Base-by-base conservation (phyloP, 1,140 invertebrate genomes). In the Macrocentrus cingulum region DNA sequence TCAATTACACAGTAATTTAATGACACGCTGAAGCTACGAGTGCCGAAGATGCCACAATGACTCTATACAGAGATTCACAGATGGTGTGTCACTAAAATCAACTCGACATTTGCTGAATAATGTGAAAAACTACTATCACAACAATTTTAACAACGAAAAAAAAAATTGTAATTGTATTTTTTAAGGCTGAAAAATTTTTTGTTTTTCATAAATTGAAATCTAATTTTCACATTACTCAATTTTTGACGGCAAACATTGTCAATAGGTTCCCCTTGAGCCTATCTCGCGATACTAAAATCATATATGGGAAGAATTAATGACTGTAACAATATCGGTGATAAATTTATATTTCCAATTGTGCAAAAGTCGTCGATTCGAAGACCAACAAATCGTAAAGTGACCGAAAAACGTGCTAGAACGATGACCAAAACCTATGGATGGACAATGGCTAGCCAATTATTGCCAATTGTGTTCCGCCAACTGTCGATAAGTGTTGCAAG, bases 361-460 rank as follows among this genome's bases (percentile, higher is more conserved):
- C 56, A 18, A 23, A 57, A 61, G 62, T 61, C 64, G 55, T 54
- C 63, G 62, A 62, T 62, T 63, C 41, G 50, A 58, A 19, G 48
- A 46, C 63, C 69, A 80, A 79, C 77, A 80, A 80, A 79, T 77
- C 77, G 77, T 79, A 79, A 79, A 79, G 65, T 65, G 61, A 60
- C 44, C 56, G 50, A 50, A 32, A 45, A 34, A 51, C 41, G 15
- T 50, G 49, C 37, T 56, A 49, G 34, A 53, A 9, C 41, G 54
- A 29, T 56, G 51, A 55, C 53, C 25, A 61, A 39, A 13, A n/a
- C 3, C 36, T 4, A 39, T 39, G 36, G 42, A 20, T 46, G 70
- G 66, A 76, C 77, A 78, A 78, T 77, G 70, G 75, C 52, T 54
- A 29, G 65, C 70, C 71, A 71, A 78, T 79, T 77, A 78, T 76